Evolutionary conservation across 2,888 invertebrate genomes (phyloP), one percentile per base, ranked within the genome.

Genomic region (Drosophila antonietae): DNA sequence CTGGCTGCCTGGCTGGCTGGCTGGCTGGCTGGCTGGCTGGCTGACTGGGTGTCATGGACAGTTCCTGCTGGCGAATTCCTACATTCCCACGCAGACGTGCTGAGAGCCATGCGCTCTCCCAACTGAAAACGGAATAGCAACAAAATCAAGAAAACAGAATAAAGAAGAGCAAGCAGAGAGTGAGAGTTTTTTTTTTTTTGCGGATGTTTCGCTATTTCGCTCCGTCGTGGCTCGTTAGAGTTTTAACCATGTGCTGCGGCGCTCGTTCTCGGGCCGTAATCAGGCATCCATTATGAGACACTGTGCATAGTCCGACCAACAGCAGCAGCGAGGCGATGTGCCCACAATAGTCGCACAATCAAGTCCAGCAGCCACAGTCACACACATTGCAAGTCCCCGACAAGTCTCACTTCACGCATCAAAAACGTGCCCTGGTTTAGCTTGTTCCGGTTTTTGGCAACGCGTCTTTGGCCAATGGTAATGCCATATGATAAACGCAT

Each of bases 301-400:
- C 80, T 78, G 81, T 80, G 81, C 77, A 80, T 75, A 77, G 77
- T 70, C 70, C 46, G 80, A 66, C 63, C 70, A 66, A 33, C 76
- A 63, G 63, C 70, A 66, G 37, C 76, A 63, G 43, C 73, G 43
- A 59, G 49, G 56, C 76, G 52, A 60, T 56, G 70, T 70, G 80
- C 51, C 57, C 44, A 43, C 20, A 44, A 44, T 71, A 80, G 72
- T 77, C 81, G 81, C 77, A 64, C 76, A 80, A 80, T 80, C 76
- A 77, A 77, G 76, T 77, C 81, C 81, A 80, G 81, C 81, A 78
- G 77, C 81, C 77, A 51, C 81, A 80, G 77, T 77, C 81, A 75
- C 74, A 69, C 71, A 71, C 77, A 80, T 76, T 80, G 77, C 77
- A 80, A 76, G 77, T 76, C 63, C 77, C 76, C 80, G 76, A 77